Percentiles rank a stretch among this genome's conserved stretches.
phyloP scores from a whole-genome alignment of 2,113 vertebrate species.

The Gadus macrocephalus region DNA sequence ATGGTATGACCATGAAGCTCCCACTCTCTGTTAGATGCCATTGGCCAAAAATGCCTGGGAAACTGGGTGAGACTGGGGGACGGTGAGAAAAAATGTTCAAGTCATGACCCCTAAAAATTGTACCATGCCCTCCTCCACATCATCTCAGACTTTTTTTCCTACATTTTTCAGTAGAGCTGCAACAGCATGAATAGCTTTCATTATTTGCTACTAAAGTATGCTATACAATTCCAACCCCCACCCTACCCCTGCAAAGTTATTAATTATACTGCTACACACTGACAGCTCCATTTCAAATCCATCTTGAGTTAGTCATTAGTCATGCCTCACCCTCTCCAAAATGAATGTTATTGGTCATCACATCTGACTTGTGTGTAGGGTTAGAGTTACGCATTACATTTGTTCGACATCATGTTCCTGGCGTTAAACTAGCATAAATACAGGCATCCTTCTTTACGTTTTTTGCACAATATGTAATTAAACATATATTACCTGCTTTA shows the following conservation, averaged over 20 bases:
- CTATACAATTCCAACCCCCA: neutral
- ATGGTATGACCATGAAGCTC: constrained; percentile 52
- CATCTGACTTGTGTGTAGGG: neutral
- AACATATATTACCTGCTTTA: too few relatives aligned
- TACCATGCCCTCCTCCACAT: constrained; percentile 20
- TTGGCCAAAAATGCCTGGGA: constrained; percentile 50
- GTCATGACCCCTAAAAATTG: constrained; percentile 32
- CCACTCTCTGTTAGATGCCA: constrained; percentile 44
- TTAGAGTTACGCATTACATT: neutral
- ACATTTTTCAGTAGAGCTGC: constrained; percentile 10
- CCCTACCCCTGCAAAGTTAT: neutral
- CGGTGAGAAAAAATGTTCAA: constrained; percentile 54
- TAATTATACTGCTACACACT: constrained; percentile 10
- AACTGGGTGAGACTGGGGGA: constrained; percentile 57
- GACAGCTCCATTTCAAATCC: neutral
- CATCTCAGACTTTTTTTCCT: neutral
- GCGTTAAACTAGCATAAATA: too few relatives aligned
- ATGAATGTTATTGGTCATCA: too few relatives aligned
- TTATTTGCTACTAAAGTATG: constrained; percentile 30
- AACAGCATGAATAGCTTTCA: constrained; percentile 40
- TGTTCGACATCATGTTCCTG: too few relatives aligned
- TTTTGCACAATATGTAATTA: too few relatives aligned
- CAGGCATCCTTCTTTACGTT: too few relatives aligned
- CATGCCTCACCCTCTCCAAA: neutral
- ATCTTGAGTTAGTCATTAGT: neutral